phyloP scores from a whole-genome alignment of 2,888 invertebrate species.

The Apodemia zela region DNA sequence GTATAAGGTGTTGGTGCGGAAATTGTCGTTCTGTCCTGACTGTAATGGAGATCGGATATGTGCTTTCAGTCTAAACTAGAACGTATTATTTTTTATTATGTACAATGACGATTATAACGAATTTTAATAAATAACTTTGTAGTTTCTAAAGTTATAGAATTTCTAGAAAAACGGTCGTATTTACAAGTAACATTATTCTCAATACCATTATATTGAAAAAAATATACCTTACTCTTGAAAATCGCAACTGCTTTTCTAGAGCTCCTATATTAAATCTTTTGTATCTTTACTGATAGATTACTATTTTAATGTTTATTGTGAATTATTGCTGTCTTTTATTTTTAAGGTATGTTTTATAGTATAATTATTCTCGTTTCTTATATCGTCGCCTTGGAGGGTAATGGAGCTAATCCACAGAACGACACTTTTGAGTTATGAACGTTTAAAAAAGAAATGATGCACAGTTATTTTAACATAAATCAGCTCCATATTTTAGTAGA shows the following conservation, averaged over 20 bases:
- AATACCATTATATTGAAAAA: no score
- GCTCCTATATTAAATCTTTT: neutral
- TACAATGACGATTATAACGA: neutral
- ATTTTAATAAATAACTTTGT: neutral
- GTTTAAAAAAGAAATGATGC: no score
- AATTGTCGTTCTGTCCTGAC: no score
- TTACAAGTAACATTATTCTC: neutral
- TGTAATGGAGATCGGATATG: neutral
- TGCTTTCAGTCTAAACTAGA: neutral
- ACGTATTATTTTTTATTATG: constrained; percentile 1
- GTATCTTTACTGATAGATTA: neutral
- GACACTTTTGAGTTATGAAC: no score
- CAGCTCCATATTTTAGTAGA: no score
- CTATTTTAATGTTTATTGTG: neutral
- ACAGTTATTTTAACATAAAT: no score
- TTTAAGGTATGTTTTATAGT: constrained; percentile 2
- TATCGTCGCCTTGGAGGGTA: no score
- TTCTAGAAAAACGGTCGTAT: neutral
- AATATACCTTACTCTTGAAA: neutral
- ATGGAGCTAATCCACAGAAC: no score
- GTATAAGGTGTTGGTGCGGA: no score
- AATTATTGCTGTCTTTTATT: constrained; percentile 2
- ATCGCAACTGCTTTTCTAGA: neutral
- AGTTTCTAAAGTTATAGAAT: neutral
- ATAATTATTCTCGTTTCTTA: neutral